Evolutionary conservation across 1,140 invertebrate genomes (phyloP), one percentile per base, ranked within the genome.

Genomic region (Diorhabda sublineata): DNA sequence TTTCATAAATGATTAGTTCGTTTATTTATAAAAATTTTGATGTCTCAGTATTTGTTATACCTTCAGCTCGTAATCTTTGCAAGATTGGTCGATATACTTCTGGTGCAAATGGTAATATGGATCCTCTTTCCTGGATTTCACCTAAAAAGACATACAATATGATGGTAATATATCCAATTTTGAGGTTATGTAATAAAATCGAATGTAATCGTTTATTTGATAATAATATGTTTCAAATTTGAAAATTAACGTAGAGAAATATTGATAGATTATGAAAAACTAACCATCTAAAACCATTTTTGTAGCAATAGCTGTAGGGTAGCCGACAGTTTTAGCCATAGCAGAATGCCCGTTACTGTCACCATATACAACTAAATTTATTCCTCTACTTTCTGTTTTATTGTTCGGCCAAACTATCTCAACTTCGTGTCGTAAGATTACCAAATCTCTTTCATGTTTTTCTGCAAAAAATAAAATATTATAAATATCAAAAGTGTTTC

Each of bases 251-350:
- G 26, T 26, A 26, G 26, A 26, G 26, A 26, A 26, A 26, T 26
- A 26, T 26, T 26, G 26, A 26, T 1, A 26, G 26, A 26, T 26
- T 26, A 26, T 26, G 26, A 1, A 26, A 26, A 58, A 75, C 74
- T 83, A 83, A 94, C 93, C 96, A 83, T 98, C 94, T 4, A 99
- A 83, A 44, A 99, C 88, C 98, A 99, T 99, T 82, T 98, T 96
- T 0, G 94, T 89, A 4, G 97, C 95, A 76, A 99, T 98, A 4
- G 95, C 98, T 4, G 94, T 90, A 0, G 98, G 97, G 77, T 97
- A 92, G 3, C 98, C 97, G 4, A 99, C 98, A 11, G 96, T 98
- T 76, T 94, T 90, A 1, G 97, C 95, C 98, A 99, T 99, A 4
- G 98, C 98, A 0, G 96, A 98, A 78, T 94, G 93, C 9, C 93